Evolutionary conservation across 2,888 invertebrate genomes (phyloP).

Genomic region (Lutraria lutraria): DNA sequence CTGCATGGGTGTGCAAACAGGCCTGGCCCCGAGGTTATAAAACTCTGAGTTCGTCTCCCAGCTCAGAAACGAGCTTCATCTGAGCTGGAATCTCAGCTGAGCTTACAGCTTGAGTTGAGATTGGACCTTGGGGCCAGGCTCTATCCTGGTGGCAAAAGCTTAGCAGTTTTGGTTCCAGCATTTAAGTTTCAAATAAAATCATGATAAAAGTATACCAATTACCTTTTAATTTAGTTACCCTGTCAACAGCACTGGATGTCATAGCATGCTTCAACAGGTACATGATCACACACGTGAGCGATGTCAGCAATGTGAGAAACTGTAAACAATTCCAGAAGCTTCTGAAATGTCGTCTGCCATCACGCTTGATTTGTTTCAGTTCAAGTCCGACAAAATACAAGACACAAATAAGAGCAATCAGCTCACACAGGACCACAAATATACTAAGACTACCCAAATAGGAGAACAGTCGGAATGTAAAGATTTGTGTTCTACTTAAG

Average conservation of each 20-base stretch:
- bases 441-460: constrained; percentile 77
- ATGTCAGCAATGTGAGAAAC: constrained; percentile 70
- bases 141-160: too few relatives aligned
- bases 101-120: too few relatives aligned
- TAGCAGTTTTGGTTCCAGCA: too few relatives aligned
- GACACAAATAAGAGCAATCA: constrained; percentile 69
- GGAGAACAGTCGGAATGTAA: constrained; percentile 76
- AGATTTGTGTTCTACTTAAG: constrained; percentile 64
- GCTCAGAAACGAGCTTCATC: too few relatives aligned
- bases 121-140: too few relatives aligned
- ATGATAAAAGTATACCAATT: background rate
- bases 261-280: constrained; percentile 78
- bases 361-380: constrained; percentile 65
- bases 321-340: constrained; percentile 79
- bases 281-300: constrained; percentile 73
- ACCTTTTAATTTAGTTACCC: constrained; percentile 76
- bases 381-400: constrained; percentile 73
- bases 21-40: too few relatives aligned
- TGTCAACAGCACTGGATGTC: constrained; percentile 68
- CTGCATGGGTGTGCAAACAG: too few relatives aligned
- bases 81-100: too few relatives aligned
- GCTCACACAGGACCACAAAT: constrained; percentile 73
- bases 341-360: constrained; percentile 67
- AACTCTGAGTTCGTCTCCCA: too few relatives aligned
- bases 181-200: background rate